A percentile compares a stretch with the other conserved stretches of the same genome.
phyloP scores from a whole-genome alignment of 2,888 invertebrate species.

The Nephrotoma guestfalica region DNA sequence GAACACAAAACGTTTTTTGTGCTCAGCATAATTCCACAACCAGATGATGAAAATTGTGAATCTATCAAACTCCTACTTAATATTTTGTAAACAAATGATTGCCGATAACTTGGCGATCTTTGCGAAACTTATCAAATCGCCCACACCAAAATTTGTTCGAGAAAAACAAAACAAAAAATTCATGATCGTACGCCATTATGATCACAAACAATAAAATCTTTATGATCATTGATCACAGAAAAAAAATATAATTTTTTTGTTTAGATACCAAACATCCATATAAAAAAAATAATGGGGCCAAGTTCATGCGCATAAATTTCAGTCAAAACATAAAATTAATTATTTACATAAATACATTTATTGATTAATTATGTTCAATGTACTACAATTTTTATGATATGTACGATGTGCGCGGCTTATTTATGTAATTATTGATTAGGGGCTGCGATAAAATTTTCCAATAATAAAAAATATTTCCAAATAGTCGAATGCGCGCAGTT shows the following conservation, averaged over 20 bases:
- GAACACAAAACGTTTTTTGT: not conserved
- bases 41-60: not conserved
- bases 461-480: not conserved
- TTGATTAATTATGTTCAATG: not conserved
- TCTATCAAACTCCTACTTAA: not conserved
- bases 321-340: not conserved
- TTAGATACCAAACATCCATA: not conserved
- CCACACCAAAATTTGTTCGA: not conserved
- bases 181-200: not conserved
- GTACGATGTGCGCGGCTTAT: not conserved
- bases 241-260: not conserved
- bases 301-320: not conserved
- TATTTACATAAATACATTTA: not conserved
- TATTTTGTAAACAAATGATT: not conserved
- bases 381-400: not conserved
- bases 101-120: not conserved
- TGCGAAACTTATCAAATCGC: not conserved
- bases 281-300: not conserved
- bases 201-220: not conserved
- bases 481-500: not conserved
- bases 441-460: not conserved
- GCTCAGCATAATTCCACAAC: not conserved
- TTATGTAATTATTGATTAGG: not conserved
- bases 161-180: not conserved
- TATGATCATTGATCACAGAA: not conserved